Base-by-base conservation (phyloP, 2,888 invertebrate species). In the Alviniconcha strummeri region DNA sequence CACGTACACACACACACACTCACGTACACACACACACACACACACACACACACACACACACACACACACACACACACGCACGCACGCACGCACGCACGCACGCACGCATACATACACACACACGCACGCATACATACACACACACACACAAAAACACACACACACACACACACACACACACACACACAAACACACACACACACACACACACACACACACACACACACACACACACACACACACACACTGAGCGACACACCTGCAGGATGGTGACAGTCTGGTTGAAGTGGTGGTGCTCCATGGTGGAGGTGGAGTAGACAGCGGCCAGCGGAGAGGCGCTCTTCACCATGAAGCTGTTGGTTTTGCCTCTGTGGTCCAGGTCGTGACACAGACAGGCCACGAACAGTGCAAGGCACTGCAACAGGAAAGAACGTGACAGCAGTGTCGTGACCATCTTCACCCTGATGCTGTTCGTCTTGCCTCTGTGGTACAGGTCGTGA, bases 241-340 rank as follows among this genome's bases (percentile, higher is more conserved):
- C 36, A 36, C 36, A 36, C 36, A 36, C 36, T 36, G 17, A 69
- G 69, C 17, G 17, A 11, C 13, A 19, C 17, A 94, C 93, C 92
- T 97, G 97, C 19, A 97, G 94, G 88, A 97, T 97, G 15, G 96
- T 96, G 57, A 97, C 96, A 0, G 97, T 97, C 92, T 97, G 97
- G 92, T 97, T 97, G 92, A 97, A 97, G 93, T 97, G 97, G n/a
- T 80, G 80, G 91, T 97, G 97, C 92, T 97, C 97, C 95, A 97
- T 95, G 0, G 97, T 97, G 0, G 97, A 97, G 0, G 97, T 97
- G 64, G 96, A 96, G 93, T 97, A 97, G 93, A 97, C 96, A 56
- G 96, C 95, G 0, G 97, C 97, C 69, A 97, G 94, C 0, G 97
- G 97, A 2, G 97, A 96, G 82, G 96, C 96, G 55, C 96, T 96